Base-by-base conservation (phyloP, 2,797 vertebrate species). In the Pempheris klunzingeri region DNA sequence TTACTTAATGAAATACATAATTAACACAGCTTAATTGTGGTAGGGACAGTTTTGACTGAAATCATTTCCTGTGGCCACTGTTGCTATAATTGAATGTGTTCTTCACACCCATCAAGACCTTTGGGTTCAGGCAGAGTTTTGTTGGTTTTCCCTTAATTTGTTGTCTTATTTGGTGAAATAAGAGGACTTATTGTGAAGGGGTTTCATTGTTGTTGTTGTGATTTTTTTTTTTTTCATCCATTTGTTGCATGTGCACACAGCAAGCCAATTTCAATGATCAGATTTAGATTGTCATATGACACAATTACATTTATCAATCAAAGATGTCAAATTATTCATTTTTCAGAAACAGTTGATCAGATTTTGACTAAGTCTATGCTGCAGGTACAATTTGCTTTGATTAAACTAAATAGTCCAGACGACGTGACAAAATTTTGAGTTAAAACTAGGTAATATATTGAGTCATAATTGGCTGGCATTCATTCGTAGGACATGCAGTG, bases 1-100 rank as follows among this genome's bases (percentile, higher is more conserved):
- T 98, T 97, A 97, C 96, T 97, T 98, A 98, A 98, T 98, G 96
- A 97, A 98, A 98, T 97, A 97, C 97, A 97, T 98, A 97, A 98
- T 98, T 98, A 98, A 98, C 97, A 97, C 96, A 94, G 96, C 96
- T 96, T 97, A 97, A 98, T 97, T 98, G 96, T 96, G 95, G 95
- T 95, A 95, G 95, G 96, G 96, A 97, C 97, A 96, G 96, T 96
- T 97, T 97, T 96, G 97, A 97, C 97, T 97, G 96, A 96, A 97
- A 97, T 98, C 94, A 97, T 97, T 99, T 98, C 96, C 97, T 96
- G 96, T 97, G 96, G 96, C 96, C 96, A 96, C 96, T 96, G 95
- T 96, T 96, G 94, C 96, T 95, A 94, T 97, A 97, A 97, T 97
- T 98, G 96, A 97, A 97, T 97, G 95, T 96, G 96, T 96, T 96